These are phyloP conservation scores for Oscheius sp. DNA, from an alignment of 2,888 invertebrate species.

Conservation along the genomic window DNA sequence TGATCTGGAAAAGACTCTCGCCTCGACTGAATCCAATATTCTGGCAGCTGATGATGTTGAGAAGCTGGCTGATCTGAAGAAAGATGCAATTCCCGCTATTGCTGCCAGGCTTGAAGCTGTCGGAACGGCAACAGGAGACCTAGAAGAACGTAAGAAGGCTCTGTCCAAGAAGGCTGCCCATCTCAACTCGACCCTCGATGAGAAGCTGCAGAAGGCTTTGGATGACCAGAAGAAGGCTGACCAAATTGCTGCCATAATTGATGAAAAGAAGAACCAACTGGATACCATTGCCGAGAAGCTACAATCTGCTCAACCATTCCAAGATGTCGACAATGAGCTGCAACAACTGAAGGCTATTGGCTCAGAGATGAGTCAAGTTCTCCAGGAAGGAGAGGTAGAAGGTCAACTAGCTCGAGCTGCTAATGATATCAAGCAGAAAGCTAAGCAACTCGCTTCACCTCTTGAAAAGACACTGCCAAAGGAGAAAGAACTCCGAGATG, in stretches of 20 bases:
- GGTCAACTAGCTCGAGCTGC: slow-evolving; percentile 17
- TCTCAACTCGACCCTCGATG: slow-evolving; percentile 32
- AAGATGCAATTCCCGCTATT: slow-evolving; percentile 27
- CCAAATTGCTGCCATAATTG: slow-evolving; percentile 24
- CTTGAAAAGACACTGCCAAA: slow-evolving; percentile 8
- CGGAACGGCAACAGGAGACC: slow-evolving; percentile 14
- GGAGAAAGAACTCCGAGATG: slow-evolving; percentile 23
- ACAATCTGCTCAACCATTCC: background rate
- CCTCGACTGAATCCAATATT: slow-evolving; percentile 36
- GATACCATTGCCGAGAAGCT: slow-evolving; percentile 27
- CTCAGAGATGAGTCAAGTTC: background rate
- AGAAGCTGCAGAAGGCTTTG: slow-evolving; percentile 32
- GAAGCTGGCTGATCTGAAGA: slow-evolving; percentile 28
- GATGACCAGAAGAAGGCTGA: slow-evolving; percentile 34
- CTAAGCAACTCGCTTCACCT: slow-evolving; percentile 15
- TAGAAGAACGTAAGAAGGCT: background rate
- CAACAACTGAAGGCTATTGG: slow-evolving; percentile 1
- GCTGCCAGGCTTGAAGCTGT: slow-evolving; percentile 34
- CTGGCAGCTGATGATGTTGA: slow-evolving; percentile 31
- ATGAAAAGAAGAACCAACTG: slow-evolving; percentile 21
- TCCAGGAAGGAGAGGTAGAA: slow-evolving; percentile 13
- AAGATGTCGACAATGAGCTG: slow-evolving; percentile 5
- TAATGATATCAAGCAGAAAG: slow-evolving; percentile 14
- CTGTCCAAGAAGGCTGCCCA: slow-evolving; percentile 30
- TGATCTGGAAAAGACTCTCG: slow-evolving; percentile 38